Conservation (phyloP, 1,140 invertebrate species). For the Papilio dardanus region DNA sequence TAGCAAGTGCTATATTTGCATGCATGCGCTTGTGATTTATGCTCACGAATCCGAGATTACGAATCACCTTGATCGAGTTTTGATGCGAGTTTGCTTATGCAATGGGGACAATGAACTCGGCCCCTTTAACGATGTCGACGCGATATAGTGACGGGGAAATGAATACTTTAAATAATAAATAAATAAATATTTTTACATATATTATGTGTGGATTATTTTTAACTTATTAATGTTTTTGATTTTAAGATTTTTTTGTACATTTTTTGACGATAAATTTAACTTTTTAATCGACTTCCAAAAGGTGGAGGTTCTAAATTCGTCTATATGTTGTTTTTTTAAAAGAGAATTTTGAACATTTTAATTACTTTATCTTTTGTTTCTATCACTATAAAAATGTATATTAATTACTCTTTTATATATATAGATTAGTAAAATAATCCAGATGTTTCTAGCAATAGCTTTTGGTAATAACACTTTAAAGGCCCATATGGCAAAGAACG, state of each 20-base stretch:
- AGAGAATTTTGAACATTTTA: too few relatives aligned
- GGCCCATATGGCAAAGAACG: neutral
- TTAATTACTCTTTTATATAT: too few relatives aligned
- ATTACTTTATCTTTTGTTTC: too few relatives aligned
- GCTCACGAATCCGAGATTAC: slow-evolving; percentile 39
- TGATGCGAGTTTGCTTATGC: slow-evolving; percentile 63
- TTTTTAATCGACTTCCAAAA: too few relatives aligned
- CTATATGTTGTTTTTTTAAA: neutral
- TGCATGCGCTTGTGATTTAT: slow-evolving; percentile 43
- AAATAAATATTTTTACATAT: slow-evolving; percentile 15
- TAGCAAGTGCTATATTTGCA: slow-evolving; percentile 37
- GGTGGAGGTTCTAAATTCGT: too few relatives aligned
- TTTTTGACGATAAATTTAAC: too few relatives aligned
- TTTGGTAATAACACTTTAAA: neutral
- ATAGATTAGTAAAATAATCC: too few relatives aligned
- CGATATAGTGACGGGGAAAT: slow-evolving; percentile 20
- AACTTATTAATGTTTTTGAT: neutral
- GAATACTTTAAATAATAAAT: neutral
- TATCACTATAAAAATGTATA: too few relatives aligned
- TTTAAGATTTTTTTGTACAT: too few relatives aligned
- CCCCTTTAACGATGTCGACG: neutral
- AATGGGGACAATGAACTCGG: slow-evolving; percentile 57
- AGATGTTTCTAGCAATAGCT: neutral
- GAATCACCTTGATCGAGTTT: slow-evolving; percentile 66
- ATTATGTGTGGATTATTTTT: neutral